phyloP scores from a whole-genome alignment of 2,113 vertebrate genomes.

The Cynocephalus volans region DNA sequence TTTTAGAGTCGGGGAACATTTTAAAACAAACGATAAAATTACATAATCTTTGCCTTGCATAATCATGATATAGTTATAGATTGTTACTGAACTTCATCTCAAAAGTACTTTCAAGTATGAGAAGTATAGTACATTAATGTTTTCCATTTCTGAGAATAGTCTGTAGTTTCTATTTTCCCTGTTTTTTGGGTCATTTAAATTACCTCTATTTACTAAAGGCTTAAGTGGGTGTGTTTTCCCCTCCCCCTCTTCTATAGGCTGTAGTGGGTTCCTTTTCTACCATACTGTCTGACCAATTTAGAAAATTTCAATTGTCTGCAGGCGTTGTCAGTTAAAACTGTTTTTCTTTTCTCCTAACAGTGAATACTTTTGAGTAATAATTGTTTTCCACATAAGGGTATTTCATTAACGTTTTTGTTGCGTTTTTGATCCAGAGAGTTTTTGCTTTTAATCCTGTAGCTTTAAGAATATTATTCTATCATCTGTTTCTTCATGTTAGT shows the following conservation, averaged over 20 bases:
- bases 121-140: constrained; percentile 55
- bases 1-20: constrained; percentile 77
- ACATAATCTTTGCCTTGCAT: constrained; percentile 88
- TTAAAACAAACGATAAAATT: constrained; percentile 88
- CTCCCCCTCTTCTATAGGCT: constrained; percentile 23
- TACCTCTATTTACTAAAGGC: constrained; percentile 73
- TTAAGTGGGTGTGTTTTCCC: constrained; percentile 73
- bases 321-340: constrained; percentile 51
- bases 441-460: constrained; percentile 52
- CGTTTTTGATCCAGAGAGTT: constrained; percentile 42
- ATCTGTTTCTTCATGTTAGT: background rate
- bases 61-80: constrained; percentile 83
- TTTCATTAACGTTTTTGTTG: constrained; percentile 65
- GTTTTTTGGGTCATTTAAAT: constrained; percentile 60
- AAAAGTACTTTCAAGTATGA: constrained; percentile 66
- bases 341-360: background rate
- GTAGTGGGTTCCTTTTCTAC: constrained; percentile 76
- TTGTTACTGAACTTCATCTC: constrained; percentile 66
- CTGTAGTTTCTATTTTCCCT: constrained; percentile 50
- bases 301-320: constrained; percentile 72
- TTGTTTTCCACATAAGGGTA: constrained; percentile 26
- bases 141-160: constrained; percentile 45
- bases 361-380: constrained; percentile 62
- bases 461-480: constrained; percentile 39
- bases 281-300: constrained; percentile 63